Evolutionary conservation across 2,113 vertebrate species (phyloP).

Genomic region (Vimba vimba): DNA sequence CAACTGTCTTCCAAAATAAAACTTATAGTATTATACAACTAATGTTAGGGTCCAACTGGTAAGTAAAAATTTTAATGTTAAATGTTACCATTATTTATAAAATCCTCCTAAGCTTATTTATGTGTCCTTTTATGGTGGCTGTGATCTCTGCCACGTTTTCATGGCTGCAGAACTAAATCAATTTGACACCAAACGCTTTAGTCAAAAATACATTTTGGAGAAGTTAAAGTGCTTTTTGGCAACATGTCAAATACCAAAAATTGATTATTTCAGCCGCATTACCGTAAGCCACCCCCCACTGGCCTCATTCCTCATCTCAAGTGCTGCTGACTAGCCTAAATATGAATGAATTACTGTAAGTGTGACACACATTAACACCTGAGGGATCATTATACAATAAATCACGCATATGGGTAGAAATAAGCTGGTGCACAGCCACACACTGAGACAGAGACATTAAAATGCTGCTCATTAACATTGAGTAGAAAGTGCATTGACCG

Average conservation of each 20-base stretch:
- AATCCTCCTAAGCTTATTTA: neutral
- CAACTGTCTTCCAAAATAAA: neutral
- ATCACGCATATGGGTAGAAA: slow-evolving; percentile 33
- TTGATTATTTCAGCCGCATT: slow-evolving; percentile 51
- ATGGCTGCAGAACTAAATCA: slow-evolving; percentile 14
- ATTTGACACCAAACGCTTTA: neutral
- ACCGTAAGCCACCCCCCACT: slow-evolving; percentile 19
- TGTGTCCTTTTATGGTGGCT: neutral
- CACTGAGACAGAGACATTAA: neutral
- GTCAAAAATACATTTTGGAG: slow-evolving; percentile 10
- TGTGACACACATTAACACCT: slow-evolving; percentile 47
- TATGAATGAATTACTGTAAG: slow-evolving; percentile 50
- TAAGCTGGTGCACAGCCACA: neutral
- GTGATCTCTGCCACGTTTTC: neutral
- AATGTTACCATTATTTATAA: neutral
- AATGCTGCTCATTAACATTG: neutral
- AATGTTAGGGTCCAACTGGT: neutral
- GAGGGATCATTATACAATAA: slow-evolving; percentile 34
- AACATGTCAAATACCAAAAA: slow-evolving; percentile 34
- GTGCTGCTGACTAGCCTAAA: slow-evolving; percentile 52
- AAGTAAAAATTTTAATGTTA: neutral
- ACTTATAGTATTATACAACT: neutral
- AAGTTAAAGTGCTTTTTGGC: slow-evolving; percentile 42
- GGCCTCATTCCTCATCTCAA: slow-evolving; percentile 41
- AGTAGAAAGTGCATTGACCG: neutral